Evolutionary conservation across 1,140 invertebrate species (phyloP).

Genomic region (Hylaeus volcanicus): DNA sequence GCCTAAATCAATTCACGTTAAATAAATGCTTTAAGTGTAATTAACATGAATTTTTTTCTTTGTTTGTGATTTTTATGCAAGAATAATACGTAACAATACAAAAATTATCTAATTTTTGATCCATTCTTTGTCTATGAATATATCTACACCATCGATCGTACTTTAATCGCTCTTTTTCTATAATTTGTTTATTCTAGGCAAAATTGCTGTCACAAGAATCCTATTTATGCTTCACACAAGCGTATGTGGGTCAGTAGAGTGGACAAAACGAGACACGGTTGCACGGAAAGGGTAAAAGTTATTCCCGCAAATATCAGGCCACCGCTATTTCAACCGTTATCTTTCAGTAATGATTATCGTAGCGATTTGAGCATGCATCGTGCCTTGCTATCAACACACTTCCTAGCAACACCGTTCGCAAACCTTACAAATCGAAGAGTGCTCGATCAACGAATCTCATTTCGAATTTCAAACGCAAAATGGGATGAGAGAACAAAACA

Average conservation of each 20-base stretch:
- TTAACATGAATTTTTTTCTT: no score
- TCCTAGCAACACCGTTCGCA: background rate
- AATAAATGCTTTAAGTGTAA: no score
- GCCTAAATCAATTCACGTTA: no score
- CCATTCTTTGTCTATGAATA: no score
- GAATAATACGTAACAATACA: no score
- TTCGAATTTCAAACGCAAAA: background rate
- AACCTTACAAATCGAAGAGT: background rate
- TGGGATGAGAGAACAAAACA: background rate
- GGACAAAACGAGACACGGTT: conserved; percentile 52
- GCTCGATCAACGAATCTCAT: background rate
- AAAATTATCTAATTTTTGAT: no score
- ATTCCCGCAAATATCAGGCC: conserved; percentile 63
- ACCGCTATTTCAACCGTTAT: conserved; percentile 61
- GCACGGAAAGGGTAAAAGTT: conserved; percentile 66
- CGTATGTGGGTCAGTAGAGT: conserved; percentile 61
- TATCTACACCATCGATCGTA: background rate
- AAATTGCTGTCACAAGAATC: no score
- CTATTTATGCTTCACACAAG: conserved; percentile 9
- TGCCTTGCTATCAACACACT: conserved; percentile 13
- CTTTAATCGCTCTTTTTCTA: background rate
- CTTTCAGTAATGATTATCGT: conserved; percentile 44
- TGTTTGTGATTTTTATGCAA: no score
- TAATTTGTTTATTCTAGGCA: background rate
- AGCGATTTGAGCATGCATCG: conserved; percentile 27